Conservation (phyloP, 2,888 invertebrate genomes). For the Aphodius sticticus region DNA sequence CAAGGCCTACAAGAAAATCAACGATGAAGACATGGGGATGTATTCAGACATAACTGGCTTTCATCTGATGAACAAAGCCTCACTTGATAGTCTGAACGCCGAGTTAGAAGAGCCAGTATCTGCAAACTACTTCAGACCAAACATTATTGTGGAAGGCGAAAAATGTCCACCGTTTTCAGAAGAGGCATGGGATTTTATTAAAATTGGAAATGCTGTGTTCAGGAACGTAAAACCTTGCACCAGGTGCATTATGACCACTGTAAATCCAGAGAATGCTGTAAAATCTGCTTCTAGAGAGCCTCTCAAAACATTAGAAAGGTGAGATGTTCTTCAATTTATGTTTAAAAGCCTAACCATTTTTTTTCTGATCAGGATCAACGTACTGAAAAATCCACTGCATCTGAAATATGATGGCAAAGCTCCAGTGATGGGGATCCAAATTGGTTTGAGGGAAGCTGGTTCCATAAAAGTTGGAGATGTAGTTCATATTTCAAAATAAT, state of each 20-base stretch:
- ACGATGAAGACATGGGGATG: slow-evolving; percentile 52
- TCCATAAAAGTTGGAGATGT: slow-evolving; percentile 62
- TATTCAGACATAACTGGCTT: slow-evolving; percentile 65
- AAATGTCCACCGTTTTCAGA: slow-evolving; percentile 59
- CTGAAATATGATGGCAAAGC: slow-evolving; percentile 45
- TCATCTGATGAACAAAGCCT: slow-evolving; percentile 63
- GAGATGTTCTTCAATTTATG: background rate
- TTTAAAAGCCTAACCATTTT: background rate
- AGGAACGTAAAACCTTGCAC: slow-evolving; percentile 66
- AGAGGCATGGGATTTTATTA: slow-evolving; percentile 67
- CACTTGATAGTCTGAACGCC: slow-evolving; percentile 63
- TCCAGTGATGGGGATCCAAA: slow-evolving; percentile 63
- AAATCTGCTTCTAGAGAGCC: slow-evolving; percentile 62
- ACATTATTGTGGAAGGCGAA: slow-evolving; percentile 63
- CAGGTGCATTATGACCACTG: slow-evolving; percentile 60
- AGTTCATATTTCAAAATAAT: slow-evolving; percentile 53
- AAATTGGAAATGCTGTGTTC: slow-evolving; percentile 63
- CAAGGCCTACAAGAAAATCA: slow-evolving; percentile 50
- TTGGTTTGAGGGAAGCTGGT: slow-evolving; percentile 60
- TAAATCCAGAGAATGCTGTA: slow-evolving; percentile 62
- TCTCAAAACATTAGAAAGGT: slow-evolving; percentile 62
- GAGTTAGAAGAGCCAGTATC: slow-evolving; percentile 57
- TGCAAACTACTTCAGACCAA: slow-evolving; percentile 65
- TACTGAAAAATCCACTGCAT: slow-evolving; percentile 48
- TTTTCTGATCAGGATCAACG: slow-evolving; percentile 54